phyloP scores from a whole-genome alignment of 2,113 vertebrate genomes.

The Vimba vimba region DNA sequence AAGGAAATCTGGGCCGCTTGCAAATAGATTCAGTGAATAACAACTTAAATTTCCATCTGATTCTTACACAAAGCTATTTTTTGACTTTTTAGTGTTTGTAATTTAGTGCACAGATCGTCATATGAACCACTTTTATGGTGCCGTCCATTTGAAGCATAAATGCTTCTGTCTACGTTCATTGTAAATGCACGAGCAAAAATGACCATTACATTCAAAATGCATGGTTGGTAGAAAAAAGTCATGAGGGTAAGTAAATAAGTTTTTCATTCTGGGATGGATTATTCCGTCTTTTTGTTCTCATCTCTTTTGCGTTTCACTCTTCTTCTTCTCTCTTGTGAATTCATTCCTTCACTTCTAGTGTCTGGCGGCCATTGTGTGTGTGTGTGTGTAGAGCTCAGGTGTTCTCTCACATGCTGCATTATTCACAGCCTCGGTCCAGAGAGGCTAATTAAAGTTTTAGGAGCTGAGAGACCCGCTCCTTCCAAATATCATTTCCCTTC shows the following conservation, averaged over 20 bases:
- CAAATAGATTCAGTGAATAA: background rate
- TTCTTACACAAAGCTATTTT: background rate
- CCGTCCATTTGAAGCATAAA: background rate
- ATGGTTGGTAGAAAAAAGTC: background rate
- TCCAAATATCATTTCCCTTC: constrained; percentile 57
- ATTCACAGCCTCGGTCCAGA: constrained; percentile 66
- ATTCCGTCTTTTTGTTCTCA: background rate
- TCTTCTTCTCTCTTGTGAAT: constrained; percentile 25
- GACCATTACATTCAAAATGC: background rate
- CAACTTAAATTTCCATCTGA: background rate
- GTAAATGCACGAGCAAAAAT: background rate
- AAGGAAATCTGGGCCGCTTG: no score
- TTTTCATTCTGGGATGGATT: background rate
- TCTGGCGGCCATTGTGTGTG: background rate
- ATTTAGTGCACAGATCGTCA: background rate
- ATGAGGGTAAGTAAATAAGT: background rate
- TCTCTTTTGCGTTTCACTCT: constrained; percentile 5
- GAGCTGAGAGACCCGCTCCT: constrained; percentile 51
- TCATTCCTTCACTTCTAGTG: constrained; percentile 10
- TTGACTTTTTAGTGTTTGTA: background rate
- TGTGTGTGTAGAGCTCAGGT: constrained; percentile 54
- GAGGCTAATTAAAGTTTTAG: constrained; percentile 69
- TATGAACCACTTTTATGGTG: background rate
- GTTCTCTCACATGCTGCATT: constrained; percentile 67
- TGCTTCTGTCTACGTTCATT: background rate